Evolutionary conservation across 1,140 invertebrate genomes (phyloP).

Genomic region (Neodiprion virginianus): DNA sequence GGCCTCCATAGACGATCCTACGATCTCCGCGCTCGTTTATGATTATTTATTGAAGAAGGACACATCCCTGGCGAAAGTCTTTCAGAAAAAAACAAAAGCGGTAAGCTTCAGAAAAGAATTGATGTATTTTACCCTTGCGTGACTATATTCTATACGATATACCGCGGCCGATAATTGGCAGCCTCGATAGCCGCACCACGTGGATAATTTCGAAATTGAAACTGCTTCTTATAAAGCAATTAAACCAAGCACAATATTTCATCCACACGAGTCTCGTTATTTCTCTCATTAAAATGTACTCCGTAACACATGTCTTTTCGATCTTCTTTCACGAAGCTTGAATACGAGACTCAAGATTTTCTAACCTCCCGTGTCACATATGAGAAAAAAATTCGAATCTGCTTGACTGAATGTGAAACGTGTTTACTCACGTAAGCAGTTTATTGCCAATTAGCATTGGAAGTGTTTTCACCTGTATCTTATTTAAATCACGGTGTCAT

Average conservation of each 20-base stretch:
- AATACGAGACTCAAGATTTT: neutral
- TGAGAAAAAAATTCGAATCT: neutral
- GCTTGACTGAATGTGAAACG: neutral
- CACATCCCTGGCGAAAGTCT: slow-evolving; percentile 64
- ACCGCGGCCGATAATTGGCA: neutral
- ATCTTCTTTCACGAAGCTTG: neutral
- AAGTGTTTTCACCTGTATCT: too few relatives aligned
- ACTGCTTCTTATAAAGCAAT: neutral
- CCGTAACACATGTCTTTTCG: neutral
- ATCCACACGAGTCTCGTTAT: neutral
- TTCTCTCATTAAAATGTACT: too few relatives aligned
- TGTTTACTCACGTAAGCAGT: neutral
- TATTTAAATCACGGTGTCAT: too few relatives aligned
- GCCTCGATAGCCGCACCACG: neutral
- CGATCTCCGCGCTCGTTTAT: slow-evolving; percentile 60
- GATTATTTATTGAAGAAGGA: slow-evolving; percentile 67
- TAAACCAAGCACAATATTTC: neutral
- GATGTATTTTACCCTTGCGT: too few relatives aligned
- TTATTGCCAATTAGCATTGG: too few relatives aligned
- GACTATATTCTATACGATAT: too few relatives aligned
- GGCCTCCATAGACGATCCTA: slow-evolving; percentile 42
- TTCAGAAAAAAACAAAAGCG: slow-evolving; percentile 67
- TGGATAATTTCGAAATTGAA: neutral
- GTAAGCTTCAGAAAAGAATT: slow-evolving; percentile 55
- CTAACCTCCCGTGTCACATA: neutral